These are phyloP conservation scores for Gadopsis marmoratus DNA, from an alignment of 2,797 vertebrate genomes.

Conservation along the genomic window DNA sequence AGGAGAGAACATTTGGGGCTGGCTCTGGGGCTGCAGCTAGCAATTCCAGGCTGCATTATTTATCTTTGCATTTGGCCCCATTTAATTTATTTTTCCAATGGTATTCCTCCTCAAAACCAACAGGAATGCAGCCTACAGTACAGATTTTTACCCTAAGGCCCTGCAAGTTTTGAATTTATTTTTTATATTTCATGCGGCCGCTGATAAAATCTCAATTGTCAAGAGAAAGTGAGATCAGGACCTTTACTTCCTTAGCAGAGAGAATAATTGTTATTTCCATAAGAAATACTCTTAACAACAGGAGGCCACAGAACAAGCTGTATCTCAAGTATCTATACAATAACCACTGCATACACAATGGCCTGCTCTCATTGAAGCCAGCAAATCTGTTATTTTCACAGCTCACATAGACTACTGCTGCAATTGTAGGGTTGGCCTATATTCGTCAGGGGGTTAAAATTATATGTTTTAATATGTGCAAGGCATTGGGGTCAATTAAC, in stretches of 20 bases:
- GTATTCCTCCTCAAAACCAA: constrained; percentile 75
- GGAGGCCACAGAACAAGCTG: constrained; percentile 43
- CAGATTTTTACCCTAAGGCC: constrained; percentile 74
- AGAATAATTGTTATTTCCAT: constrained; percentile 80
- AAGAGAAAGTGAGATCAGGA: constrained; percentile 78
- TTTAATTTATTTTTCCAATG: constrained; percentile 87
- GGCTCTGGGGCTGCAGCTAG: constrained; percentile 75
- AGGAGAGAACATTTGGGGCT: constrained; percentile 74
- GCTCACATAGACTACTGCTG: constrained; percentile 36
- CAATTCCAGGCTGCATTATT: constrained; percentile 84
- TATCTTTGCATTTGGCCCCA: constrained; percentile 82
- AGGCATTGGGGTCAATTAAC: constrained; percentile 81
- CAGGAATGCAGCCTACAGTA: constrained; percentile 72
- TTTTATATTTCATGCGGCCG: constrained; percentile 80
- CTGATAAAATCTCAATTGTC: constrained; percentile 83
- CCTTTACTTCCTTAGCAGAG: constrained; percentile 79
- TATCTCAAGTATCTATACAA: constrained; percentile 61
- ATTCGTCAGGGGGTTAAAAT: constrained; percentile 74
- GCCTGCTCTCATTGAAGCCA: constrained; percentile 50
- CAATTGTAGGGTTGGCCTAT: constrained; percentile 61
- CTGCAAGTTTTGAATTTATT: constrained; percentile 69
- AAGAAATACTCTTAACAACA: constrained; percentile 66
- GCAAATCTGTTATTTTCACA: constrained; percentile 56
- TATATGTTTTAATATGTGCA: constrained; percentile 73
- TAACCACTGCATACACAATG: constrained; percentile 47